These are phyloP conservation scores for Acheta domesticus DNA, from an alignment of 2,888 invertebrate species.

Conservation along the genomic window DNA sequence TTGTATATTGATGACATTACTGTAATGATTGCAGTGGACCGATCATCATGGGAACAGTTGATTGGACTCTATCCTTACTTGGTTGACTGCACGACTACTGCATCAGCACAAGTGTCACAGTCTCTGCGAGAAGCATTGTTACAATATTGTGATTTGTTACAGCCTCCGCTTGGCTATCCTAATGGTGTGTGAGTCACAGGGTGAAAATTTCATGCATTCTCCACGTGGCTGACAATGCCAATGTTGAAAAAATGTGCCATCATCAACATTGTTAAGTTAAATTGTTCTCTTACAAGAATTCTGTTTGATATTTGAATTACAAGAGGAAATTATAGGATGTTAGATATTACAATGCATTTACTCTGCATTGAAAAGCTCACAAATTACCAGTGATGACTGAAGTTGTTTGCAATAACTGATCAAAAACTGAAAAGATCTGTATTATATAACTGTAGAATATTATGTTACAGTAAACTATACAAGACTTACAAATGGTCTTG, in stretches of 20 bases:
- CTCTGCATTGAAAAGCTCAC: too few species aligned
- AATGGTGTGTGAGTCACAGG: constrained; percentile 23
- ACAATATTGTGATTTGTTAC: constrained; percentile 79
- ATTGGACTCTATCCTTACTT: constrained; percentile 87
- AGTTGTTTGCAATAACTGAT: not conserved
- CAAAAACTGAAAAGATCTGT: not conserved
- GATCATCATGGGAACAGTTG: constrained; percentile 87
- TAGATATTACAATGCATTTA: too few species aligned
- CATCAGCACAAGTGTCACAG: constrained; percentile 73
- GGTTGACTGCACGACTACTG: constrained; percentile 80
- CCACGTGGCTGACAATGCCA: too few species aligned
- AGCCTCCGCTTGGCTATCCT: constrained; percentile 54
- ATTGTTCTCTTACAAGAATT: not conserved
- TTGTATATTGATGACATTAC: not conserved
- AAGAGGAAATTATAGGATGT: not conserved
- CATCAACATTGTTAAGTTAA: not conserved
- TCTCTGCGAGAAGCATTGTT: constrained; percentile 80
- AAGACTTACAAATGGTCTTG: not conserved
- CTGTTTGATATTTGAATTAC: not conserved
- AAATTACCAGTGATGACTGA: too few species aligned
- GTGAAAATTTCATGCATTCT: too few species aligned
- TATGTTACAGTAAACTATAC: not conserved
- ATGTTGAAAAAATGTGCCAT: too few species aligned
- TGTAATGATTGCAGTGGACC: constrained; percentile 63
- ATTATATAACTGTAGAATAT: not conserved